Evolutionary conservation across 2,797 vertebrate genomes (phyloP), one percentile per base, ranked within the genome.

Genomic region (Rhynchonycteris naso): DNA sequence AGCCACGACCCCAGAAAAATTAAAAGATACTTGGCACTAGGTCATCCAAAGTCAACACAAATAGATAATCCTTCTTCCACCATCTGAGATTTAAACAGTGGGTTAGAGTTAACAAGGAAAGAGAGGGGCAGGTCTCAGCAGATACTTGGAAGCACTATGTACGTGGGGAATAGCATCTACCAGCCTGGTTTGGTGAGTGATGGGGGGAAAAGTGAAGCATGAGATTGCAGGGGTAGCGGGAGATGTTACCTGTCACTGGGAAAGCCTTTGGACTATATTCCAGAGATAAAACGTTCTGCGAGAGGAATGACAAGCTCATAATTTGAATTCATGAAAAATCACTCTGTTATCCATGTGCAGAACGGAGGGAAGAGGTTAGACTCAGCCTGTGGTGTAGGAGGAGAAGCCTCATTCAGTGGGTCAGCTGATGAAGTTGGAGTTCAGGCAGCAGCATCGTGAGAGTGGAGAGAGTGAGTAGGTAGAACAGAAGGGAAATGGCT

Each of bases 71-170:
- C 33, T 69, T 63, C 14, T 69, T 43, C 43, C 43, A 43, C 43
- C 43, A 43, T 43, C 43, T 7, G 7, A 43, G 38, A 43, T 43
- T 43, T 43, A 3, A 33, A 16, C 1, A 5, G 30, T 54, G 35
- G 26, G 8, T 68, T 30, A 15, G 5, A 56, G 5, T 38, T 47
- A 72, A 15, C 11, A 5, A 75, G 24, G 12, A 30, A 24, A 88
- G 5, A 19, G 8, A 65, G 19, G 5, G 16, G 11, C 28, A 14
- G 0, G n/a, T 74, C 33, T 12, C 43, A 68, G 4, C 9, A 59
- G 78, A 80, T 24, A 65, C 7, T 26, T 1, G 8, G 30, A 83
- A 83, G 18, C 10, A 35, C 47, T 61, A 0, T 0, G 0, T 14
- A 4, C 2, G 5, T 24, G 80, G 11, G 18, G 15, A 83, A 63